Evolutionary conservation across 23 tunicate genomes (phyloP), one percentile per base, ranked within the genome.

Genomic region (Halocynthia roretzi): DNA sequence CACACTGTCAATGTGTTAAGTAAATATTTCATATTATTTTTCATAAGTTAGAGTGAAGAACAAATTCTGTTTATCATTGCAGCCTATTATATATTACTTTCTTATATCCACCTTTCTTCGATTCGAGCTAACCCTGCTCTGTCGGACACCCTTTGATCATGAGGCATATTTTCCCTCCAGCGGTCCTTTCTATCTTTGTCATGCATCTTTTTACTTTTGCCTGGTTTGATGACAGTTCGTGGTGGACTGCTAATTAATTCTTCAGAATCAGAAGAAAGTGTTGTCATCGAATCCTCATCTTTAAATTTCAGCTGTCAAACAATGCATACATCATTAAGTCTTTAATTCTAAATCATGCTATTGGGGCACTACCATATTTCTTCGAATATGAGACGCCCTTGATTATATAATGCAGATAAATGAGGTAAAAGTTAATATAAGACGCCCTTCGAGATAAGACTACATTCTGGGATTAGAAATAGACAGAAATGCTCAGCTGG

Each of bases 111-210:
- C 97, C 90, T 85, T 71, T 91, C 83, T 71, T 81, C 90, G n/a
- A 91, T 77, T 20, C 87, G 77, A 0, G 86, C 86, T 15, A 91
- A 63, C 52, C 66, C 11, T 15, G 76, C 80, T 18, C 90, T 62
- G 56, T 91, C 97, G 52, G 75, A 77, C 1, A 81, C 68, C 51
- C 97, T 66, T 8, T 76, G 82, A 49, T 71, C 87, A 18, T 76
- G 86, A 22, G 64, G 77, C 97, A 91, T 91, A 67, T 85, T 77
- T 57, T 85, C 87, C 70, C 87, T 52, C 90, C 90, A 91, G 22
- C 73, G 49, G 49, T 85, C 83, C 66, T 81, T 77, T 23, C 50
- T 67, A 7, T 14, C 61, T 31, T n/a, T 49, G 20, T 9, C 71
- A 19, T 71, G 63, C 10, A 56, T 61, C 65, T 76, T 77, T 65